These are phyloP conservation scores for Nycteola revayana DNA, from an alignment of 2,888 invertebrate genomes.

Conservation along the genomic window DNA sequence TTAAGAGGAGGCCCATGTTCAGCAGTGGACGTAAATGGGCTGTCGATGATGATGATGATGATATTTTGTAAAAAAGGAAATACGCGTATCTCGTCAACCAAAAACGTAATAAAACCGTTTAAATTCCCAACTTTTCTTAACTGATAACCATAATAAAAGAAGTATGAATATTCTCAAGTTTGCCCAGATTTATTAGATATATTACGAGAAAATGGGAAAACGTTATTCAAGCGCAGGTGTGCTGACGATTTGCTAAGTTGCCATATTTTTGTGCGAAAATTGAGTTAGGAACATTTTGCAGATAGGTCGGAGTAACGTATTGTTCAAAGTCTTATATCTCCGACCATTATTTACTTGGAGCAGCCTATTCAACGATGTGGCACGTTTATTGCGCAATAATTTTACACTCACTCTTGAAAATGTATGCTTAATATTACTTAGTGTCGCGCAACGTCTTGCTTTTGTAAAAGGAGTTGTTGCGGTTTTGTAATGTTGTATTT, in stretches of 20 bases:
- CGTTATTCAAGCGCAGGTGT: conserved; percentile 78
- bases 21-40: too few relatives aligned
- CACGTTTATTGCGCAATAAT: conserved; percentile 33
- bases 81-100: too few relatives aligned
- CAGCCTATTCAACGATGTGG: conserved; percentile 22
- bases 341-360: conserved; percentile 29
- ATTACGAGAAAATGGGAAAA: conserved; percentile 69
- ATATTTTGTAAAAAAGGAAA: too few relatives aligned
- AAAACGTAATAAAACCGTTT: conserved; percentile 19
- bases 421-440: conserved; percentile 22
- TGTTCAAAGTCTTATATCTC: conserved; percentile 35
- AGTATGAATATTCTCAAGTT: conserved; percentile 65
- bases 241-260: conserved; percentile 78
- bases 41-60: too few relatives aligned
- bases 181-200: conserved; percentile 71
- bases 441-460: conserved; percentile 10
- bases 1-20: too few relatives aligned
- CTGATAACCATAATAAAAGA: conserved; percentile 49
- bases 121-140: conserved; percentile 31
- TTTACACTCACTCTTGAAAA: conserved; percentile 22
- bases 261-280: conserved; percentile 72
- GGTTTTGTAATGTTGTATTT: neutral
- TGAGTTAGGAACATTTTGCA: conserved; percentile 43
- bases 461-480: conserved; percentile 4
- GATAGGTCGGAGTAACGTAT: conserved; percentile 31